Percentiles rank a stretch among this genome's conserved stretches.
Evolutionary conservation across 2,113 vertebrate genomes (phyloP).

Genomic region (Neopipo cinnamomea): DNA sequence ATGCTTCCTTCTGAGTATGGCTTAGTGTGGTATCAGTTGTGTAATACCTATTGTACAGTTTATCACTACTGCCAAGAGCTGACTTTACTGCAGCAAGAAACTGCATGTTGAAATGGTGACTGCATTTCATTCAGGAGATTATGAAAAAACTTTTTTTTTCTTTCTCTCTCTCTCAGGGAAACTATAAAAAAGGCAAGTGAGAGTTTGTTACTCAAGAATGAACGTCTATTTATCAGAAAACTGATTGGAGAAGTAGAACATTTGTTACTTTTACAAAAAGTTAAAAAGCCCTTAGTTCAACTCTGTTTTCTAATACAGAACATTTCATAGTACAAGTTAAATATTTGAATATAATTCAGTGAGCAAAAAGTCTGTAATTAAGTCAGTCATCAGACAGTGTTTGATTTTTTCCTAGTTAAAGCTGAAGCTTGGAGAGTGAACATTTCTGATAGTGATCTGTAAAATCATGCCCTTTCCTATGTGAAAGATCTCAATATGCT

Average conservation of each 20-base stretch:
- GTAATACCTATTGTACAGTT: not conserved
- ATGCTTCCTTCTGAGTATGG: not conserved
- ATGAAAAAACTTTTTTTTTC: not conserved
- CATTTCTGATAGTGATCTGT: not conserved
- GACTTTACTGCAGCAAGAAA: slow-evolving; percentile 58
- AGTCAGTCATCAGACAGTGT: not conserved
- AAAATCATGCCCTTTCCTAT: rapidly evolving
- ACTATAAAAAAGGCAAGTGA: not conserved
- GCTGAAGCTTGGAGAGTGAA: not conserved
- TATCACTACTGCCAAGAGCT: slow-evolving; percentile 28
- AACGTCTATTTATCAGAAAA: not conserved
- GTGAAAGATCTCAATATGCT: not conserved
- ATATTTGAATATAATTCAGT: not conserved
- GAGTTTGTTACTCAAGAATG: not conserved
- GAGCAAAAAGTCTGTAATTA: not conserved
- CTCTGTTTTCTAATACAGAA: not conserved
- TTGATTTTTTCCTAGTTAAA: not conserved
- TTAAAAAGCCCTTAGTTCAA: not conserved
- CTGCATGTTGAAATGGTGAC: not conserved
- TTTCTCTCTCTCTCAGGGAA: not conserved
- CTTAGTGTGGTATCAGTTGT: not conserved
- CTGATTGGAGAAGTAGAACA: not conserved
- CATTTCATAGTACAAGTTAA: not conserved
- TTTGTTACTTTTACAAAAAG: not conserved
- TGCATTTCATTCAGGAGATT: slow-evolving; percentile 4